Evolutionary conservation across 2,888 invertebrate species (phyloP), one percentile per base, ranked within the genome.

Genomic region (Eumacrocentrus americanus): DNA sequence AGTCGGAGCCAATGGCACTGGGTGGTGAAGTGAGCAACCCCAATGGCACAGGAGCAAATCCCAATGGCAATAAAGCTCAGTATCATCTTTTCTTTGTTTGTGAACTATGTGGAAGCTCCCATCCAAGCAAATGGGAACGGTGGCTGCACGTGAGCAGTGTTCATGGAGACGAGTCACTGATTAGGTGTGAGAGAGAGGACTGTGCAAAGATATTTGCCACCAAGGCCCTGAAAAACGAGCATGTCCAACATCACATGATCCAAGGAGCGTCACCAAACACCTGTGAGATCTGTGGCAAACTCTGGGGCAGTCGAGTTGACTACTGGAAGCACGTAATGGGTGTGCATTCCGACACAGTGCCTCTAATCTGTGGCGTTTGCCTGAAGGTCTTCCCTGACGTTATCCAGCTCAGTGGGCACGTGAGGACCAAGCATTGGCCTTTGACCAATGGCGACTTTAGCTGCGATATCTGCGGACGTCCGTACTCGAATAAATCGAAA

Each of bases 281-380:
- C 0, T 82, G 81, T 66, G 81, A 82, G 58, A 80, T 83, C n/a
- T 83, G 83, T 58, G 83, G 83, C 0, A 83, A 83, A 67, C 66
- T 83, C 40, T 83, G 83, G 83, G 81, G 82, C 37, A 82, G 82
- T 42, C 77, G 83, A n/a, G 82, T 83, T 3, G 83, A 83, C 66
- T 83, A 82, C 65, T 83, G 83, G 81, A 83, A 83, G 55, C 83
- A 83, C 58, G 82, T 83, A 54, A 83, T 83, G 83, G 83, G 83
- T 6, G 83, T 83, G 1, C 83, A 83, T 62, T 75, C 83, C 2
- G 82, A 83, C 47, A 82, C 81, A 18, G 81, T 83, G 25, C 83
- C 83, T 2, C 72, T 82, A 29, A 81, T 83, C 3, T 83, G 83
- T 62, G 83, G 83, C 1, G 82, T 83, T 25, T 83, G 83, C 56